Conservation (phyloP, 2,113 vertebrate genomes). For the Penelope pileata region DNA sequence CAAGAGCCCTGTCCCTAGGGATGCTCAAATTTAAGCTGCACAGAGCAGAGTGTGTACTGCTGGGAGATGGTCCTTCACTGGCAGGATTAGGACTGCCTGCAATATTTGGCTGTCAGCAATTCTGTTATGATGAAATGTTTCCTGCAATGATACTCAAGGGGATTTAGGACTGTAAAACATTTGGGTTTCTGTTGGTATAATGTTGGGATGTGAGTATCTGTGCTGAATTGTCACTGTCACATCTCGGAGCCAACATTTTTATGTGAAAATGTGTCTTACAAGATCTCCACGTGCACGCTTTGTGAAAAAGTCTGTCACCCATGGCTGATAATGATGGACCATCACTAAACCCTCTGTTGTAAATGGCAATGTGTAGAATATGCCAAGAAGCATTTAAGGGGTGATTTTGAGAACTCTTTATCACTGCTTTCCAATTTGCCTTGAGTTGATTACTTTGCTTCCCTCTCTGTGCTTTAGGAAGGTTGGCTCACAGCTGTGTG, state of each 20-base stretch:
- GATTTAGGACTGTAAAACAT: background rate
- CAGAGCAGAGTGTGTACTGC: background rate
- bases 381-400: background rate
- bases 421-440: background rate
- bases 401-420: background rate
- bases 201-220: background rate
- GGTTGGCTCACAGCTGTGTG: accelerated
- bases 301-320: background rate
- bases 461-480: background rate
- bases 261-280: background rate
- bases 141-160: background rate
- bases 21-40: background rate
- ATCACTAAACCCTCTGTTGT: background rate
- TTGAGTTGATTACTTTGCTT: background rate
- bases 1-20: background rate
- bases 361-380: background rate
- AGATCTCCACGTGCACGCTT: background rate
- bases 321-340: background rate
- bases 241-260: background rate
- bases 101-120: background rate
- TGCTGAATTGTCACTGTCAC: background rate
- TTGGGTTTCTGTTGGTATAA: background rate
- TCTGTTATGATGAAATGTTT: conserved; percentile 7
- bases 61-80: background rate
- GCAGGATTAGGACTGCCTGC: background rate